A percentile compares a stretch with the other conserved stretches of the same genome.
Evolutionary conservation across 2,888 invertebrate species (phyloP).

Genomic region (Hofmannophila pseudospretella): DNA sequence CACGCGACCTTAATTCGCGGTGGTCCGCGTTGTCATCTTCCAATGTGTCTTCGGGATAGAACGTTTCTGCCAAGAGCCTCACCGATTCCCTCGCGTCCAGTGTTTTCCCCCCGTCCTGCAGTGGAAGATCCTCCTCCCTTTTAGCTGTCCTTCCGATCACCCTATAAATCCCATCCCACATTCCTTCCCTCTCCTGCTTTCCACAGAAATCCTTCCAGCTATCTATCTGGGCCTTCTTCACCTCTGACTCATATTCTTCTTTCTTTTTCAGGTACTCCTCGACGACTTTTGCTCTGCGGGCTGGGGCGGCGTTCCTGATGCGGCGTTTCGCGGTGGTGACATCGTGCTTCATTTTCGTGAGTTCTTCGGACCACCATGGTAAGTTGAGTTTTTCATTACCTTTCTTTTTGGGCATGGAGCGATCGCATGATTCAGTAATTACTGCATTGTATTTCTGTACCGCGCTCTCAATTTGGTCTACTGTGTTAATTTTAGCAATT

Average conservation of each 20-base stretch:
- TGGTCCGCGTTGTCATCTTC: neutral
- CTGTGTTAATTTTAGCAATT: slow-evolving; percentile 6
- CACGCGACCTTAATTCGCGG: too few species aligned
- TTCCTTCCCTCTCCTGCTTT: slow-evolving; percentile 7
- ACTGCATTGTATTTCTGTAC: neutral
- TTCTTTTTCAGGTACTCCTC: neutral
- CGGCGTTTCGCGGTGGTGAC: slow-evolving; percentile 13
- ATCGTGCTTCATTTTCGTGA: slow-evolving; percentile 9
- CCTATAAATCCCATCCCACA: slow-evolving; percentile 12
- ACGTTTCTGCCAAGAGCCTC: slow-evolving; percentile 4
- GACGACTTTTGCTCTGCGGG: slow-evolving; percentile 10
- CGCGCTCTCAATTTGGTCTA: slow-evolving; percentile 7
- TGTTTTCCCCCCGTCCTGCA: neutral
- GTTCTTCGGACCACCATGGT: slow-evolving; percentile 18
- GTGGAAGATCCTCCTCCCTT: slow-evolving; percentile 4
- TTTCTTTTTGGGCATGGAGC: neutral
- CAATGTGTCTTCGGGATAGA: slow-evolving; percentile 1
- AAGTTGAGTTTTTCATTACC: slow-evolving; percentile 4
- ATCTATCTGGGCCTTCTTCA: neutral
- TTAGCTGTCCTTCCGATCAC: slow-evolving; percentile 2
- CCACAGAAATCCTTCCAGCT: slow-evolving; percentile 11
- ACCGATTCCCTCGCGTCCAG: slow-evolving; percentile 6
- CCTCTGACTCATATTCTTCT: neutral
- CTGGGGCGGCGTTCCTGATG: slow-evolving; percentile 13
- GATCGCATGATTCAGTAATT: neutral